Conservation (phyloP, 2,888 invertebrate species). For the Chloroclystis v-ata region DNA sequence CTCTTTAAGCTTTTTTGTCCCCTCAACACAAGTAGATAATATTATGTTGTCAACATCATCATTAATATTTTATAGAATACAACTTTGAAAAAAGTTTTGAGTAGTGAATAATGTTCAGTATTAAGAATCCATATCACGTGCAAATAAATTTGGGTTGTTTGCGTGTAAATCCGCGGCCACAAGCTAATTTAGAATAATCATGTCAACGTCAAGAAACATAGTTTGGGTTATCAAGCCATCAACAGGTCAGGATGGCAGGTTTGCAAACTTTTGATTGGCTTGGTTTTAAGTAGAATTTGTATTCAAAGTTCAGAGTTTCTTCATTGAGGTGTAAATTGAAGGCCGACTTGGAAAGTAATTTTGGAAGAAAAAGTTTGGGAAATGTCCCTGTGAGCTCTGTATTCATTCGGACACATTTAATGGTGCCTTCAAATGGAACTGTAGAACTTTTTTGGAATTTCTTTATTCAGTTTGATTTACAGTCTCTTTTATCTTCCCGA, state of each 20-base stretch:
- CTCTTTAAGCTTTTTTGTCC: too few species aligned
- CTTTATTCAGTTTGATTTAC: not conserved
- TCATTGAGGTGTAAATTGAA: slow-evolving; percentile 61
- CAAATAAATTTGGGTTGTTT: too few species aligned
- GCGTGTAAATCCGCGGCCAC: not conserved
- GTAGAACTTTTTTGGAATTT: slow-evolving; percentile 4
- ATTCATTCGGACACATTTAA: slow-evolving; percentile 19
- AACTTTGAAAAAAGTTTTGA: too few species aligned
- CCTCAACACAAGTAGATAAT: too few species aligned
- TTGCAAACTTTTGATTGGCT: slow-evolving; percentile 51
- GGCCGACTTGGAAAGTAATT: slow-evolving; percentile 52
- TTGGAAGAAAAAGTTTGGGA: slow-evolving; percentile 40
- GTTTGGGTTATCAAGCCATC: slow-evolving; percentile 17
- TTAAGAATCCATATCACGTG: too few species aligned
- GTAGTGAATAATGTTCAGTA: too few species aligned
- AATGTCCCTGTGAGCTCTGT: slow-evolving; percentile 32
- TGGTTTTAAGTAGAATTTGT: slow-evolving; percentile 54
- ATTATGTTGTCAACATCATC: too few species aligned
- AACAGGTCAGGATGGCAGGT: slow-evolving; percentile 28
- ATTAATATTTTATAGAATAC: too few species aligned
- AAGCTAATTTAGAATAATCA: slow-evolving; percentile 1
- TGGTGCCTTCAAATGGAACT: slow-evolving; percentile 15
- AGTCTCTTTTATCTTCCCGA: too few species aligned
- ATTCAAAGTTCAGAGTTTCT: slow-evolving; percentile 48
- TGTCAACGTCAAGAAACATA: slow-evolving; percentile 10